Evolutionary conservation across 2,888 invertebrate species (phyloP).

Genomic region (Suillia variegata): DNA sequence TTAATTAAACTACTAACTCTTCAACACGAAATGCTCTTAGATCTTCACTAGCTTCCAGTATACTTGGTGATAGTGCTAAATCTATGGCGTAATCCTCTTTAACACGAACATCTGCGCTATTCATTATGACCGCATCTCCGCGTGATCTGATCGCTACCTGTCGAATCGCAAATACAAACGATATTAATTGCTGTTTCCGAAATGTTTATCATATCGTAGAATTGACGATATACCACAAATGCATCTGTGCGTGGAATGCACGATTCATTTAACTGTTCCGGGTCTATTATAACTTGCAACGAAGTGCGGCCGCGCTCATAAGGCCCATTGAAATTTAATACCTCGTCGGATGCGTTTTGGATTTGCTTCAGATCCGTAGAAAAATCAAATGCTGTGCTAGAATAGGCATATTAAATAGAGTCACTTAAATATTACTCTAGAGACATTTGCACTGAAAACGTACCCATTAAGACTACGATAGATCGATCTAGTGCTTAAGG

Average conservation of each 20-base stretch:
- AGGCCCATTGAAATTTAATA: neutral
- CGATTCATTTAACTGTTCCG: neutral
- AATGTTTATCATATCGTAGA: too few relatives aligned
- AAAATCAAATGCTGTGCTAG: neutral
- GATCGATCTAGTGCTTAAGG: neutral
- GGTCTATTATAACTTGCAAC: neutral
- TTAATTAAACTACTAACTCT: neutral
- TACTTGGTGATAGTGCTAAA: neutral
- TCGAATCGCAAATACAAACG: neutral
- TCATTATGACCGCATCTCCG: slow-evolving; percentile 1
- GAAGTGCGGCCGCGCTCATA: neutral
- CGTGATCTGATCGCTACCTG: slow-evolving; percentile 4
- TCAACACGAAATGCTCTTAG: neutral
- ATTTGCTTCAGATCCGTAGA: neutral
- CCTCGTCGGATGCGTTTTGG: neutral
- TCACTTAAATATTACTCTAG: neutral
- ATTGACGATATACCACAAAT: neutral
- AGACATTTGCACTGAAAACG: neutral
- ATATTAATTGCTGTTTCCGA: neutral
- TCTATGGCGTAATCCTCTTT: neutral
- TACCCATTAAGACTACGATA: slow-evolving; percentile 7
- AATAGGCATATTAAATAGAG: neutral
- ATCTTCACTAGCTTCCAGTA: neutral
- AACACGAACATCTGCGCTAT: neutral
- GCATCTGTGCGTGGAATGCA: neutral